Base-by-base conservation (phyloP, 2,797 vertebrate genomes). In the Cercopithecus petaurista region DNA sequence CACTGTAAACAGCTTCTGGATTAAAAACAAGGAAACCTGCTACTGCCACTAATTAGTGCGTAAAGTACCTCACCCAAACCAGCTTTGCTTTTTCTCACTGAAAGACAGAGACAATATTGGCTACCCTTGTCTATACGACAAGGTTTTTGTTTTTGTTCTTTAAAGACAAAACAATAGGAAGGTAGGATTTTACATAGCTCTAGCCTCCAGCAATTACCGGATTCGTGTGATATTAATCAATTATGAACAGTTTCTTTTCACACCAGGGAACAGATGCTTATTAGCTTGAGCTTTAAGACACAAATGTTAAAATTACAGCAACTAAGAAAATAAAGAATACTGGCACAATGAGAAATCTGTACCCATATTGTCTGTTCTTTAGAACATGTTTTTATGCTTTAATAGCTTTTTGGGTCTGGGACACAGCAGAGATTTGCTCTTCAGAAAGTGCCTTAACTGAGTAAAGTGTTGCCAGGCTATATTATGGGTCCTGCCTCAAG, bases 101-200 rank as follows among this genome's bases (percentile, higher is more conserved):
- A 85, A 33, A 92, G 84, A 82, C 24, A 39, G 36, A 80, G 85
- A 26, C 7, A 67, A 72, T 70, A 39, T 21, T 57, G 41, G 30
- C 64, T 36, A 19, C 39, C 5, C 24, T 76, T 80, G 30, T 79
- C 55, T 95, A 12, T 12, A 19, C 0, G 36, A 50, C 48, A 79
- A 76, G 33, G 73, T 4, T 85, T 92, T 86, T 82, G 72, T 26
- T 93, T 93, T 73, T 73, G 46, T 89, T 88, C 43, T 70, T 90
- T 87, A 70, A 96, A 93, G 67, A 95, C 61, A 80, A 79, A 96
- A 87, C 48, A 79, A 61, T 28, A 84, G 36, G 8, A 94, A 95
- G 70, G 39, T 77, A 59, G 41, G 46, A n/a, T 85, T 95, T 83
- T 75, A 52, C 15, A 81, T 43, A 83, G 81, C 57, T 90, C 55